Evolutionary conservation across 2,113 vertebrate genomes (phyloP), one percentile per base, ranked within the genome.

Genomic region (Hippocampus barbouri): DNA sequence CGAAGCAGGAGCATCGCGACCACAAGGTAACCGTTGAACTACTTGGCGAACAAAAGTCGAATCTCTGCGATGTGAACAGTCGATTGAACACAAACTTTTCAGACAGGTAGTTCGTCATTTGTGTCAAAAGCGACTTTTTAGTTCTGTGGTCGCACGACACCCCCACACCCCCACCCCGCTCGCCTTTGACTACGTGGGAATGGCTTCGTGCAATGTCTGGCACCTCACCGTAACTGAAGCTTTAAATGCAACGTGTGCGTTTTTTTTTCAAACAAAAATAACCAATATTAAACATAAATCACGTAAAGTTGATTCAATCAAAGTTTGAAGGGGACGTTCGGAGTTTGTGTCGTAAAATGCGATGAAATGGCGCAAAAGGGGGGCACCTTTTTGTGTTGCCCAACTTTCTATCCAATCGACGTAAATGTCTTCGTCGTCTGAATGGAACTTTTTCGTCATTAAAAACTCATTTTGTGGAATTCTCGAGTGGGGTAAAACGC

Each of bases 1-100:
- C 79, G 41, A 56, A 77, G 27, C 23, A 9, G 23, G 15, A 64
- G 16, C 47, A 43, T 59, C 66, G 30, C 73, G 70, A 47, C 72
- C 75, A 0, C 63, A 51, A 86, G 88, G 86, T 88, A 80, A 80
- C 25, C 25, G 41, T 47, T 47, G 8, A 3, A 25, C 71, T 5
- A 5, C 64, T 47, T 21, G 23, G 8, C 49, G 49, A 69, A 82
- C 56, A 78, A 59, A 45, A 56, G 47, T 75, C 41, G 66, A 79
- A 67, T 74, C 78, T 18, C 53, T 5, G 57, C 25, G 1, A 25
- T 23, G 23, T 4, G 14, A 27, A 12, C 25, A 2, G 57, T 12
- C 15, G 43, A 7, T 27, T 49, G 6, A n/a, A 4, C n/a, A 7
- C 23, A 4, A 66, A 66, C 64, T 47, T 66, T 66, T 66, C 21